phyloP scores from a whole-genome alignment of 2,888 invertebrate species.

The Trimorus sp. region DNA sequence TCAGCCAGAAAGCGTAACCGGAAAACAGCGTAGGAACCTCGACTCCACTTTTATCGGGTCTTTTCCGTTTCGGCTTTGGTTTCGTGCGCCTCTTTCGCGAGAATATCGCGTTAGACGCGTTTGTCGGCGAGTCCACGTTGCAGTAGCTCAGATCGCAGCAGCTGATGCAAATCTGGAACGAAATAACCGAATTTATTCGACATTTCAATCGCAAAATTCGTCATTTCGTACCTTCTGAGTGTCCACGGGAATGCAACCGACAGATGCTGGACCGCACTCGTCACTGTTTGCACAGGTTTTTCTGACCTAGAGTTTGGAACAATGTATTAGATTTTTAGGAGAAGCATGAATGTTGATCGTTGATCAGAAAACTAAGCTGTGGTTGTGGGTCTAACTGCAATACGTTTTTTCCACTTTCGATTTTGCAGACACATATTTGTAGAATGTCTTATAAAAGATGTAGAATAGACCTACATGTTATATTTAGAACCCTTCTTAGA shows the following conservation, averaged over 20 bases:
- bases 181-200: constrained; percentile 78
- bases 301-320: constrained; percentile 81
- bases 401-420: too few species aligned
- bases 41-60: constrained; percentile 64
- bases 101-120: constrained; percentile 83
- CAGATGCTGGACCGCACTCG: constrained; percentile 84
- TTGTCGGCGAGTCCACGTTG: constrained; percentile 84
- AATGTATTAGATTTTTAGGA: constrained; percentile 38
- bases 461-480: too few species aligned
- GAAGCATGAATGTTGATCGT: too few species aligned
- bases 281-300: constrained; percentile 85
- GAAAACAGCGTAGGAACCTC: constrained; percentile 59
- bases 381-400: too few species aligned
- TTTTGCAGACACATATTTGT: too few species aligned
- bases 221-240: constrained; percentile 83
- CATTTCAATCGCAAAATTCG: constrained; percentile 73
- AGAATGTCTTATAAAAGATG: too few species aligned
- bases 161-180: constrained; percentile 85
- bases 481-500: too few species aligned
- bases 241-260: constrained; percentile 85
- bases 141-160: constrained; percentile 85
- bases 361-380: too few species aligned
- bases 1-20: constrained; percentile 58
- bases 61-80: constrained; percentile 62
- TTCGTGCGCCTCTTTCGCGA: constrained; percentile 75